Conservation (phyloP, 2,888 invertebrate genomes). For the Cryptops parisi region DNA sequence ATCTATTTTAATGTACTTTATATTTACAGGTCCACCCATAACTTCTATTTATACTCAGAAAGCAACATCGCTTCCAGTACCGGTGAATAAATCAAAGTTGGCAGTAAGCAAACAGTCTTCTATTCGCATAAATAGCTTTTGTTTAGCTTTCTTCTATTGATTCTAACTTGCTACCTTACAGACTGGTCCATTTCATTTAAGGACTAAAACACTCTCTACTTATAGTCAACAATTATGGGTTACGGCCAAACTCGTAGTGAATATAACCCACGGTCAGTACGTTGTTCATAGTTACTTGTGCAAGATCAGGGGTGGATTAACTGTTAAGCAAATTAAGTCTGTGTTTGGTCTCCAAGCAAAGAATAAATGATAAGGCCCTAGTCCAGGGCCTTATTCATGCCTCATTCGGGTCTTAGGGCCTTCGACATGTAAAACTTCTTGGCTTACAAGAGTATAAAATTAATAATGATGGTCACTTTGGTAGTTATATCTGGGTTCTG, state of each 20-base stretch:
- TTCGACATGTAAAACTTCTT: too few species aligned
- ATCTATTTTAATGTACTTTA: too few species aligned
- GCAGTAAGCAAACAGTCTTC: conserved; percentile 19
- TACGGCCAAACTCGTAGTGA: conserved; percentile 65
- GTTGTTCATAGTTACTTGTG: too few species aligned
- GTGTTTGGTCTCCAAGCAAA: neutral
- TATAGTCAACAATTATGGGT: conserved; percentile 91
- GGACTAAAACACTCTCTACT: conserved; percentile 68
- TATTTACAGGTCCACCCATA: conserved; percentile 52
- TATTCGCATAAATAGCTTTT: neutral
- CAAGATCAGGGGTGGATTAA: too few species aligned
- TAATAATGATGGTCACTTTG: too few species aligned
- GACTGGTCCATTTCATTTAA: conserved; percentile 65
- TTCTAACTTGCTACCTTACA: too few species aligned
- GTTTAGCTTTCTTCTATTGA: neutral
- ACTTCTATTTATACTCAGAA: conserved; percentile 49
- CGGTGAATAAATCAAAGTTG: conserved; percentile 21
- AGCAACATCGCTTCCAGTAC: conserved; percentile 34
- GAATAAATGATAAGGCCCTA: neutral
- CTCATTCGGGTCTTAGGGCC: too few species aligned
- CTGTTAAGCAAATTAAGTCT: too few species aligned
- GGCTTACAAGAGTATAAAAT: neutral
- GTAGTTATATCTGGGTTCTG: too few species aligned
- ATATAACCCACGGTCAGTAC: conserved; percentile 27
- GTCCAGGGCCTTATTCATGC: too few species aligned